Evolutionary conservation across 2,888 invertebrate species (phyloP).

Genomic region (Pterostichus madidus): DNA sequence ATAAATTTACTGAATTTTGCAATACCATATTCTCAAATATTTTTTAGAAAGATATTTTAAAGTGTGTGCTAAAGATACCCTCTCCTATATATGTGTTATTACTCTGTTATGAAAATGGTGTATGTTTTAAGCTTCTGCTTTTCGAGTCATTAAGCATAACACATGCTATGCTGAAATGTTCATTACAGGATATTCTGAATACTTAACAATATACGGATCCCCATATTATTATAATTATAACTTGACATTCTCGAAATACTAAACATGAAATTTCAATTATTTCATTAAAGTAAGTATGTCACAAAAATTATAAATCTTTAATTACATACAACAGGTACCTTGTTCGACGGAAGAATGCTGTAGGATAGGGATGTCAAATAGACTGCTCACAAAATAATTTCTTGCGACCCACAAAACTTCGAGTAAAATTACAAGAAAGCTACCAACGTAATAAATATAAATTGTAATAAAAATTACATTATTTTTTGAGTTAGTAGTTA

Average conservation of each 20-base stretch:
- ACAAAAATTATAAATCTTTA: not conserved
- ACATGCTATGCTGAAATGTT: not conserved
- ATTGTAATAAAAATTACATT: too few relatives aligned
- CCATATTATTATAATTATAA: not conserved
- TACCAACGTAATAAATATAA: too few relatives aligned
- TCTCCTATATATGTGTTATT: not conserved
- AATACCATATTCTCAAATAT: too few relatives aligned
- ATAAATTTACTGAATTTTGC: too few relatives aligned
- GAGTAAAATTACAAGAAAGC: too few relatives aligned
- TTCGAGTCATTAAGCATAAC: not conserved
- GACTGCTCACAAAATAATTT: too few relatives aligned
- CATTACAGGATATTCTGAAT: not conserved
- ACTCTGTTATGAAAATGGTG: not conserved
- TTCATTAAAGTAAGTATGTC: not conserved
- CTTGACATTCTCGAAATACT: not conserved
- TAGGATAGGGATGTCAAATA: not conserved
- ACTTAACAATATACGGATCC: not conserved
- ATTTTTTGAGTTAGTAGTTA: too few relatives aligned
- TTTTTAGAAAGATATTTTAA: not conserved
- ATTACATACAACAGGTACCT: not conserved
- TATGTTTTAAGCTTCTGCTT: not conserved
- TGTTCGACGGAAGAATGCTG: not conserved
- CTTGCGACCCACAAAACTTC: too few relatives aligned
- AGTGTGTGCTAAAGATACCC: not conserved
- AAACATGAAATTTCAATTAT: not conserved